These are phyloP conservation scores for Nycticorax nycticorax DNA, from an alignment of 2,113 vertebrate genomes.

Conservation along the genomic window DNA sequence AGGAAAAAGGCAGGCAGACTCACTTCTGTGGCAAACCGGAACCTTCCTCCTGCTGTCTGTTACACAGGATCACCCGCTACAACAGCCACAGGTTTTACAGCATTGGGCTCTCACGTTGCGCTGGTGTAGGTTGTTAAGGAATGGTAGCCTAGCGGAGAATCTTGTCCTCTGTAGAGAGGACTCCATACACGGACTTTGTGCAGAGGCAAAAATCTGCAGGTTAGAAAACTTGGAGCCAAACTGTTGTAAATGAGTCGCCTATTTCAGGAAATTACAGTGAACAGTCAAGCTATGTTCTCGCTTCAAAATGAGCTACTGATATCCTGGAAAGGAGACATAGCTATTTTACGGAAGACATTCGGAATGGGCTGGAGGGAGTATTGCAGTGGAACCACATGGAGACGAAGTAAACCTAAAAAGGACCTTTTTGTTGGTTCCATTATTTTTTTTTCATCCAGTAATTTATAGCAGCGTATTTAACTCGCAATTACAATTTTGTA, in stretches of 20 bases:
- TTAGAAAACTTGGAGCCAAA: not conserved
- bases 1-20: not conserved
- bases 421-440: not conserved
- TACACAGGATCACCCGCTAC: not conserved
- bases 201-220: not conserved
- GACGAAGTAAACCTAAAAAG: not conserved
- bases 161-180: not conserved
- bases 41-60: not conserved
- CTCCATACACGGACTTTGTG: accelerated
- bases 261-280: not conserved
- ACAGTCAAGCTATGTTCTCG: not conserved
- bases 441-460: not conserved
- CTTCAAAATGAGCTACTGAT: not conserved
- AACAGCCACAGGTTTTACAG: not conserved
- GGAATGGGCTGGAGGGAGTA: not conserved
- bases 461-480: not conserved
- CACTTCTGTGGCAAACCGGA: not conserved
- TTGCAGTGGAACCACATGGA: not conserved
- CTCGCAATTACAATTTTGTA: not conserved
- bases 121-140: not conserved
- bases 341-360: not conserved
- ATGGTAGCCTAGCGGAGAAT: not conserved
- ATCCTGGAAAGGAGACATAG: not conserved
- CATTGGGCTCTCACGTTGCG: not conserved
- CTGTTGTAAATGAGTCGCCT: not conserved